These are phyloP conservation scores for Strix aluco DNA, from an alignment of 2,113 vertebrate species.

Conservation along the genomic window DNA sequence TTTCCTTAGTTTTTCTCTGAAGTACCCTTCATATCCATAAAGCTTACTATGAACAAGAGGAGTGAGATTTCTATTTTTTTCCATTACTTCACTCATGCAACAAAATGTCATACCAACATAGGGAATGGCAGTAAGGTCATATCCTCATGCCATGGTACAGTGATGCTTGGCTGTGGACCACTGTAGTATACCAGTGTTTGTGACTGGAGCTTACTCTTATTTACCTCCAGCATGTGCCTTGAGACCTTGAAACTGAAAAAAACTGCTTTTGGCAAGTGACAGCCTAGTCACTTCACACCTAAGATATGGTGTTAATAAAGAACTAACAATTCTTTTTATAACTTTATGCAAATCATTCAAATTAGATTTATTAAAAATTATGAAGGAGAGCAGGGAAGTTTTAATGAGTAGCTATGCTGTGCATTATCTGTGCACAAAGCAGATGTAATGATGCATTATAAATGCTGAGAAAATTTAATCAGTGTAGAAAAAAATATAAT, in stretches of 20 bases:
- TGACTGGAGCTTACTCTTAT: background rate
- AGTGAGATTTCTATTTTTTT: background rate
- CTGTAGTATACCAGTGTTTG: background rate
- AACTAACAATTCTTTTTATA: constrained; percentile 54
- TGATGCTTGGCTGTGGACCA: background rate
- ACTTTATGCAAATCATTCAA: constrained; percentile 66
- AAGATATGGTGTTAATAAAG: constrained; percentile 43
- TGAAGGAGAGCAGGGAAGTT: constrained; percentile 67
- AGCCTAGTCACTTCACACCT: constrained; percentile 28
- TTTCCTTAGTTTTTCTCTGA: constrained; percentile 30
- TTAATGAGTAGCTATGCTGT: constrained; percentile 67
- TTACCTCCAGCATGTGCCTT: background rate
- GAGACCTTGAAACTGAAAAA: background rate
- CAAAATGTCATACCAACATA: constrained; percentile 12
- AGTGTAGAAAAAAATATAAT: constrained; percentile 77
- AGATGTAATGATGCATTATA: constrained; percentile 82
- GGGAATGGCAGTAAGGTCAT: background rate
- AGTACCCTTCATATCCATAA: background rate
- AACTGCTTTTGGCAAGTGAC: background rate
- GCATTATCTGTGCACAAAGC: constrained; percentile 74
- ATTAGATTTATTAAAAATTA: constrained; percentile 76
- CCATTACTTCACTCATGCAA: background rate
- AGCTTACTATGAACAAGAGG: background rate
- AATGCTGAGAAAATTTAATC: constrained; percentile 78
- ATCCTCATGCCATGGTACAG: background rate